Base-by-base conservation (phyloP, 2,113 vertebrate genomes). In the Oreamnos americanus region DNA sequence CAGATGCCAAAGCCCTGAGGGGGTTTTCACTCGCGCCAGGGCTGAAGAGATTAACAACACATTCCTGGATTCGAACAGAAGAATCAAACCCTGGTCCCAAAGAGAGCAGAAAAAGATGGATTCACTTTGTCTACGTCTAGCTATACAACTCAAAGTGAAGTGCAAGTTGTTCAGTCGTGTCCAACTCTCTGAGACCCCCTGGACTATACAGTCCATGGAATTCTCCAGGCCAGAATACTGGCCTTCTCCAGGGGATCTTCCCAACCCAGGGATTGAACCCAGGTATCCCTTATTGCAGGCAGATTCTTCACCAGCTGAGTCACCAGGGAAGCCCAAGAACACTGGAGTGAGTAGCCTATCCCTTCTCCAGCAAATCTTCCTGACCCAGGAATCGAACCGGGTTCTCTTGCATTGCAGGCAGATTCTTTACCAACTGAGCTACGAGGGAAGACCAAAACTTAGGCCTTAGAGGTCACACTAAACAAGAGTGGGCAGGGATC, bases 21-120 rank as follows among this genome's bases (percentile, higher is more conserved):
- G 97, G 62, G 51, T 78, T 89, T 58, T 49, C 60, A 43, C 86
- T 33, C 57, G 43, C 4, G 83, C 93, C 97, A 93, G 0, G 2
- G 49, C 78, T 62, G 33, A 87, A 17, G 81, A 92, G 90, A 97
- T 94, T 67, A 97, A 95, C 92, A 95, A 58, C 90, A 92, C 26
- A 90, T 78, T 95, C 91, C 55, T 85, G 76, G 96, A 92, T 88
- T 97, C 62, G 36, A 90, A 71, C 21, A 25, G 19, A 90, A 55
- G 71, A 89, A 84, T 55, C 39, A 64, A 94, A 96, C 95, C 67
- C 45, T 78, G 81, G 94, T 79, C 82, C 47, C 28, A 91, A 86
- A 88, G 36, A 78, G 95, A 53, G 55, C 0, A 62, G 74, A 91
- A 96, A 87, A 92, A 86, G 81, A 60, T 30, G 33, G 39, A 64